Percentiles rank a stretch among this genome's conserved stretches.
Evolutionary conservation across 2,888 invertebrate species (phyloP).

Genomic region (Scelioninae gen. 2): DNA sequence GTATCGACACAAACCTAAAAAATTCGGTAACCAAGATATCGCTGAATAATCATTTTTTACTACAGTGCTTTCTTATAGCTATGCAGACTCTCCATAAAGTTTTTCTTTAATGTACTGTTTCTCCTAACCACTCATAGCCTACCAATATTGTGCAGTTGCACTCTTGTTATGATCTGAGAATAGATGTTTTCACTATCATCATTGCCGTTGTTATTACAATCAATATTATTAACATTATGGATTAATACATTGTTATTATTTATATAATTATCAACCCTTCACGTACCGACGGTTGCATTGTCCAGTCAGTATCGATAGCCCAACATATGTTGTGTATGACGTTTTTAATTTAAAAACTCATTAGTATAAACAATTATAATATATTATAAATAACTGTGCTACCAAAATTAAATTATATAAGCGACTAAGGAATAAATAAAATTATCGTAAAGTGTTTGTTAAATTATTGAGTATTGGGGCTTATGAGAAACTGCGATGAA

Average conservation of each 20-base stretch:
- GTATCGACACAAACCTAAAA: constrained; percentile 17
- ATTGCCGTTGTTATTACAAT: constrained; percentile 49
- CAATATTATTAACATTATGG: constrained; percentile 48
- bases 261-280: constrained; percentile 39
- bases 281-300: constrained; percentile 1
- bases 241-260: constrained; percentile 45
- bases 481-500: no score
- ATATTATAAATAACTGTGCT: no score
- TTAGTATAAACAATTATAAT: no score
- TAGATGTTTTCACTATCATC: constrained; percentile 39
- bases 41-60: constrained; percentile 30
- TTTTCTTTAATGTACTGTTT: constrained; percentile 37
- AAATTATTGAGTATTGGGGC: no score
- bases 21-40: constrained; percentile 20
- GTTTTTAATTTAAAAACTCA: no score
- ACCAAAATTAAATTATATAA: no score
- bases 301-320: neutral
- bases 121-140: constrained; percentile 42
- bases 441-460: no score
- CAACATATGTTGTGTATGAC: no score
- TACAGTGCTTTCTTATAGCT: constrained; percentile 31
- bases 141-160: constrained; percentile 48
- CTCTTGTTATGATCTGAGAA: constrained; percentile 42
- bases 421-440: no score
- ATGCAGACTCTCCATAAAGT: constrained; percentile 48